phyloP scores from a whole-genome alignment of 1,140 invertebrate genomes.

The Drosophila pandora region DNA sequence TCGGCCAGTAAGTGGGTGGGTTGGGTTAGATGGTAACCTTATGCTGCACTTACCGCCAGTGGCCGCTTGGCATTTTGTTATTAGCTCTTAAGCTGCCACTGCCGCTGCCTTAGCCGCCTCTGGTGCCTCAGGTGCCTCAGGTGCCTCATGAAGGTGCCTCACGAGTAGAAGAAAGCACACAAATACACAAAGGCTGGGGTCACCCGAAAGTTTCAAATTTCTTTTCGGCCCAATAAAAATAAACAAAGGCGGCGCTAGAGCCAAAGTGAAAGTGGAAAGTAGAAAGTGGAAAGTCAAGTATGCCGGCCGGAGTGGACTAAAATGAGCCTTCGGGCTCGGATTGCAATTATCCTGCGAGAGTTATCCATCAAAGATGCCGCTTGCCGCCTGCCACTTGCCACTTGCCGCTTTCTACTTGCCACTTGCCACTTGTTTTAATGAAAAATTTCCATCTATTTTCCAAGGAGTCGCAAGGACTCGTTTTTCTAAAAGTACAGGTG shows the following conservation, averaged over 20 bases:
- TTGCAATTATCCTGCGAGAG: constrained; percentile 67
- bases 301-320: neutral
- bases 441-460: constrained; percentile 49
- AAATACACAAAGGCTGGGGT: constrained; percentile 10
- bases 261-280: neutral
- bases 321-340: constrained; percentile 42
- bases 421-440: constrained; percentile 54
- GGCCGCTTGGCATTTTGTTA: constrained; percentile 48
- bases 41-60: constrained; percentile 37
- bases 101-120: neutral
- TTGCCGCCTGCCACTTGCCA: neutral
- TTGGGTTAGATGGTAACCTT: constrained; percentile 17
- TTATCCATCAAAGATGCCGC: constrained; percentile 63
- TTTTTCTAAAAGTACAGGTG: constrained; percentile 11
- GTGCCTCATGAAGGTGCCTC: constrained; percentile 28
- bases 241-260: constrained; percentile 22
- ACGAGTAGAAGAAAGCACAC: neutral
- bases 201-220: constrained; percentile 64
- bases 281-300: constrained; percentile 2
- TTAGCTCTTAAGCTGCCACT: constrained; percentile 53
- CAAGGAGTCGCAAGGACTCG: no score
- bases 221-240: constrained; percentile 54
- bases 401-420: constrained; percentile 14
- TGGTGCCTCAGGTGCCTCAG: constrained; percentile 49
- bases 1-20: no score